Evolutionary conservation across 2,113 vertebrate genomes (phyloP).

Genomic region (Mohoua ochrocephala): DNA sequence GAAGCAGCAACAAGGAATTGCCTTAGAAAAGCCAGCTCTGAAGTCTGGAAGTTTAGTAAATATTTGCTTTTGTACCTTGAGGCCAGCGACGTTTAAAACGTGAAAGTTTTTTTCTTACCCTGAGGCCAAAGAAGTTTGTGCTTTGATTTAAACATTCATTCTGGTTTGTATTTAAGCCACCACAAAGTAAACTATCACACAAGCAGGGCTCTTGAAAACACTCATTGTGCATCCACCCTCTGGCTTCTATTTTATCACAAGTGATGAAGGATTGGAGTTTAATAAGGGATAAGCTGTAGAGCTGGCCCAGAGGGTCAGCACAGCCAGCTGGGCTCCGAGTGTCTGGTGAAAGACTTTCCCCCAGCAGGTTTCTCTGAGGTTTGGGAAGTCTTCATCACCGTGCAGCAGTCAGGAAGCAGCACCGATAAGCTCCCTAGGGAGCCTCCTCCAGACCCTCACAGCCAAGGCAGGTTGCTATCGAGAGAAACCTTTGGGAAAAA

Average conservation of each 20-base stretch:
- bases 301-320: neutral
- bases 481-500: neutral
- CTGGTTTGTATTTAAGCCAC: neutral
- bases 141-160: slow-evolving; percentile 32
- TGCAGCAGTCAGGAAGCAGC: neutral
- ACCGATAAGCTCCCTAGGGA: neutral
- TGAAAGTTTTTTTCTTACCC: slow-evolving; percentile 14
- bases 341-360: neutral
- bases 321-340: neutral
- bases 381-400: neutral
- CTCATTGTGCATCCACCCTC: neutral
- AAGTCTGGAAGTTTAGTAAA: slow-evolving; percentile 26
- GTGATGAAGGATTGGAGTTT: neutral
- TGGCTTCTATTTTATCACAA: slow-evolving; percentile 29
- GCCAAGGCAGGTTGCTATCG: neutral
- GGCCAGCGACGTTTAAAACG: neutral
- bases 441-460: neutral
- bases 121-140: neutral
- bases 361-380: neutral
- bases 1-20: neutral
- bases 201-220: neutral
- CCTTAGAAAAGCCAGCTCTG: neutral
- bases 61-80: neutral
- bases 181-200: neutral
- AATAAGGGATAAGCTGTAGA: neutral